Evolutionary conservation across 2,888 invertebrate genomes (phyloP).

Genomic region (Siphlonurus alternatus): DNA sequence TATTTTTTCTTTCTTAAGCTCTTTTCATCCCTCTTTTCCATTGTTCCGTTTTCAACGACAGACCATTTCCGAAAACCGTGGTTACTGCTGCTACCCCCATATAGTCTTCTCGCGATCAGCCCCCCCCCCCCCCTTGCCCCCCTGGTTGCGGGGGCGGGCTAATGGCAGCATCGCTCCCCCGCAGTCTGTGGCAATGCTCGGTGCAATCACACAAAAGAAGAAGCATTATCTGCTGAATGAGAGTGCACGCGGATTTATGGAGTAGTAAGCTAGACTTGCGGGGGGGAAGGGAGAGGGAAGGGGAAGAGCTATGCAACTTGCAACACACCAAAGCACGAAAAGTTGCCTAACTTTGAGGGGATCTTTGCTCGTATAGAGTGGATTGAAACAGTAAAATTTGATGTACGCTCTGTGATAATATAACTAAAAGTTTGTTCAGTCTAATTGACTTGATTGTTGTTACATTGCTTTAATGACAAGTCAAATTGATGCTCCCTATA

Average conservation of each 20-base stretch:
- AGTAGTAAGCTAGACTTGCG: too few species aligned
- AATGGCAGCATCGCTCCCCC: not conserved
- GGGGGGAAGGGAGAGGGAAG: not conserved
- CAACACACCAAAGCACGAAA: not conserved
- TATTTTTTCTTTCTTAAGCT: too few species aligned
- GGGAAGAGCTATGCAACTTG: not conserved
- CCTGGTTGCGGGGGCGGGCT: not conserved
- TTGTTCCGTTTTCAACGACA: not conserved
- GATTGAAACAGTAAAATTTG: not conserved
- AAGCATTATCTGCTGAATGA: conserved; percentile 1
- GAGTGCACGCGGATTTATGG: conserved; percentile 3
- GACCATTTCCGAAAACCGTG: not conserved
- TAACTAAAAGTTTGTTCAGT: not conserved
- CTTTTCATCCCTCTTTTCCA: not conserved
- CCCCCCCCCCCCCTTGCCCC: too few species aligned
- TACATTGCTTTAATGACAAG: not conserved
- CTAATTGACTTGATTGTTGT: not conserved
- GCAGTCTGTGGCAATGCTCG: not conserved
- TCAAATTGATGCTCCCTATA: not conserved
- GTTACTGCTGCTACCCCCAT: not conserved
- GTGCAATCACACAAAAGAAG: not conserved
- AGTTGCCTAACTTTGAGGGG: not conserved
- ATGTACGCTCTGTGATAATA: not conserved
- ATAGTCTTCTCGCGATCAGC: not conserved
- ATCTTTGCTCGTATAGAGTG: not conserved